Base-by-base conservation (phyloP, 2,888 invertebrate species). In the Campaea margaritaria region DNA sequence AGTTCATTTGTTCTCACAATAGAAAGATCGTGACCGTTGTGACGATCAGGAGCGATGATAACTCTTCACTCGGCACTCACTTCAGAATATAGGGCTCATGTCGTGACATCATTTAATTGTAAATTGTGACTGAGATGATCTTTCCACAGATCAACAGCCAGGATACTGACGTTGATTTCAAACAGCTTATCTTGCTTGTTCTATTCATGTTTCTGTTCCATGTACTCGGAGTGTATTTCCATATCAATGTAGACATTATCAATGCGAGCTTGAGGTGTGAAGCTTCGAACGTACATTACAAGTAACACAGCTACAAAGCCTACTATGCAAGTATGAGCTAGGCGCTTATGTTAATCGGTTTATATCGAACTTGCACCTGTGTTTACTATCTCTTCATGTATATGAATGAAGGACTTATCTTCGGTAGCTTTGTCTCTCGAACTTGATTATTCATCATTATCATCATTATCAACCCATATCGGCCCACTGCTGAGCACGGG, bases 11-110 rank as follows among this genome's bases (percentile, higher is more conserved):
- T 89, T 87, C 87, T 83, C 87, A 89, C 86, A 87, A 87, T 77
- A 82, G 81, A 69, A 68, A 76, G 78, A 83, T 87, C 88, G 90
- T 90, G 90, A 90, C 90, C 78, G 72, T 73, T 75, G 73, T 74
- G 74, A 76, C 74, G 89, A 90, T 89, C 79, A 71, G 80, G 74
- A 82, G 81, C 75, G 63, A 68, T 72, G 90, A 91, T 90, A 87
- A 80, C 79, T 78, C 76, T 70, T 75, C 72, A 74, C 75, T 79
- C 73, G 62, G 74, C 78, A 72, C 75, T 83, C 73, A 74, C 76
- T 81, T 76, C 67, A 70, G 70, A 77, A 73, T 70, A 72, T 69
- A 74, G 73, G 50, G 65, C 75, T 74, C 71, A 74, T 72, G 71
- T 85, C 85, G 86, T 85, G 85, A 83, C 79, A 73, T 69, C 74